A percentile compares a stretch with the other conserved stretches of the same genome.
phyloP scores from a whole-genome alignment of 2,797 vertebrate species.

The Euphonia xanthogaster region DNA sequence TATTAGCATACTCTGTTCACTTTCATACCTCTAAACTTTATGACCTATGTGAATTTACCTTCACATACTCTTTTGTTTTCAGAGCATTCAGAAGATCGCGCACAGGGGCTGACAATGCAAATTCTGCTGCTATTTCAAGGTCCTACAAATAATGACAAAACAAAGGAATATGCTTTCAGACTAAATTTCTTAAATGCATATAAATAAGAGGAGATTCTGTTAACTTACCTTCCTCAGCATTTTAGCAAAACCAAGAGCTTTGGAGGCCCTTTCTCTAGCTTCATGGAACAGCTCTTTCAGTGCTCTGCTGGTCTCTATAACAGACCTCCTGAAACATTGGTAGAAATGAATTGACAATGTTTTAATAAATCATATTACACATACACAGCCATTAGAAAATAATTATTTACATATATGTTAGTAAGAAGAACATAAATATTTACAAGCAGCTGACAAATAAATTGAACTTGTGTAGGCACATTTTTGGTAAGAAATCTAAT shows the following conservation, averaged over 20 bases:
- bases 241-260: conserved; percentile 97
- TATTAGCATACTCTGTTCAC: not conserved
- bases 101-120: conserved; percentile 85
- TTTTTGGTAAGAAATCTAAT: not conserved
- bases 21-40: not conserved
- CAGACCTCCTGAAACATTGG: conserved; percentile 84
- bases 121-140: conserved; percentile 95
- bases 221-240: conserved; percentile 94
- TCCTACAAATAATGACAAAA: conserved; percentile 80
- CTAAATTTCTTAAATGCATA: not conserved
- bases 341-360: not conserved
- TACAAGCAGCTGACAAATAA: not conserved
- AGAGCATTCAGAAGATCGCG: conserved; percentile 84
- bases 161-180: conserved; percentile 25
- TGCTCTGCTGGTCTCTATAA: conserved; percentile 94
- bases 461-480: accelerated
- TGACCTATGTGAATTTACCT: conserved; percentile 77
- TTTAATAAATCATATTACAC: not conserved
- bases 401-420: not conserved
- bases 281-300: conserved; percentile 98
- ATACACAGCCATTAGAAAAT: not conserved
- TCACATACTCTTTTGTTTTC: conserved; percentile 86
- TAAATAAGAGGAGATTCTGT: not conserved
- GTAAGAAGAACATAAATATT: not conserved
- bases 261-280: conserved; percentile 95